These are phyloP conservation scores for Lycocerus yunnanus DNA, from an alignment of 2,888 invertebrate genomes.

Conservation along the genomic window DNA sequence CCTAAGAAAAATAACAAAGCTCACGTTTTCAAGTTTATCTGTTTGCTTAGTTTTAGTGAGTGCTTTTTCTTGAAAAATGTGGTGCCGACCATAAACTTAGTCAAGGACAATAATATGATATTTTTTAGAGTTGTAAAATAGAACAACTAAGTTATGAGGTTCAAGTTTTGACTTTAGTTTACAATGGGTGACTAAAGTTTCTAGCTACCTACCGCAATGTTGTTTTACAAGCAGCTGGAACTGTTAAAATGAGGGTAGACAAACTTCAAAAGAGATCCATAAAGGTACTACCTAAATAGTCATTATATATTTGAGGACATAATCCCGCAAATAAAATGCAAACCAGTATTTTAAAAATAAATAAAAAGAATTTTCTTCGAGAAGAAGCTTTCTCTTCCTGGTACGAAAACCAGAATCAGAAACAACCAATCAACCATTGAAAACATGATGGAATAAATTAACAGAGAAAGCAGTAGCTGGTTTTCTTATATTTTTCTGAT, in stretches of 20 bases:
- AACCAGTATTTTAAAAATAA: neutral
- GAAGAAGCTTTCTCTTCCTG: neutral
- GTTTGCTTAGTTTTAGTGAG: too few species aligned
- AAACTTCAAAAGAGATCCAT: neutral
- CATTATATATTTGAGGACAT: neutral
- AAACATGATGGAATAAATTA: neutral
- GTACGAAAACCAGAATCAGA: neutral
- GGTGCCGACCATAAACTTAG: neutral
- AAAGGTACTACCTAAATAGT: neutral
- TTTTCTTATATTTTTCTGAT: neutral
- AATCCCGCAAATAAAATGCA: neutral
- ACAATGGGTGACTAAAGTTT: neutral
- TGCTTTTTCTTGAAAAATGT: neutral
- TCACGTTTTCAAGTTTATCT: too few species aligned
- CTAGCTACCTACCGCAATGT: neutral
- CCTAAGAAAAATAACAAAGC: neutral
- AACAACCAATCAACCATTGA: neutral
- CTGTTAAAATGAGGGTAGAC: neutral
- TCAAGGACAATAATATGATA: neutral
- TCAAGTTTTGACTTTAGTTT: neutral
- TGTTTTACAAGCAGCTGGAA: neutral
- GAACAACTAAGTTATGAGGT: neutral
- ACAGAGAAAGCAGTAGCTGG: neutral
- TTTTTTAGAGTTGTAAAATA: neutral
- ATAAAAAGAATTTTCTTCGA: too few species aligned